These are phyloP conservation scores for Cettia cetti DNA, from an alignment of 2,113 vertebrate genomes.

Conservation along the genomic window DNA sequence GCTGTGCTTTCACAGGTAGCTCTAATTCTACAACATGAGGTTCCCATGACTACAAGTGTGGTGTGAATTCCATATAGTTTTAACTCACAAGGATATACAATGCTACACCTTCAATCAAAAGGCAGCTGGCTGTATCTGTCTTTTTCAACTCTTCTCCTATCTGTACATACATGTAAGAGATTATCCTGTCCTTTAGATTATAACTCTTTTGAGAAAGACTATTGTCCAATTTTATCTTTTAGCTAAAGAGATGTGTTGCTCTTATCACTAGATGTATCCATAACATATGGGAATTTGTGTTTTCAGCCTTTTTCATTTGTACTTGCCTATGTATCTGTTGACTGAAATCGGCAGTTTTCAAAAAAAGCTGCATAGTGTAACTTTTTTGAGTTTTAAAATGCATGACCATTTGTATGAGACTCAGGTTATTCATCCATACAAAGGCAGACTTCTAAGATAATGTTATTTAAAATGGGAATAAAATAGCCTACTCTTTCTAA, in stretches of 20 bases:
- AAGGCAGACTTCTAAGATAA: background rate
- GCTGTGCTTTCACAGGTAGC: background rate
- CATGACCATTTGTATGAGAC: background rate
- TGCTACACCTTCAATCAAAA: background rate
- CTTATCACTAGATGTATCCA: background rate
- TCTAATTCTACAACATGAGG: background rate
- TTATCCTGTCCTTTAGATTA: background rate
- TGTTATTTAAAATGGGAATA: background rate
- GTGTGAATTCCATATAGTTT: rapidly evolving
- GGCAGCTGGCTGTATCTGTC: background rate
- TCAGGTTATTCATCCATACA: background rate
- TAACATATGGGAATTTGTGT: rapidly evolving
- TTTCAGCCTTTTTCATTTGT: background rate
- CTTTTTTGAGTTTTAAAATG: background rate
- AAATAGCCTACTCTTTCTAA: background rate
- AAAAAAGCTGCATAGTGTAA: background rate
- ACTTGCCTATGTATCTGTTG: background rate
- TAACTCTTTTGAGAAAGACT: background rate
- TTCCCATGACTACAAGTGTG: background rate
- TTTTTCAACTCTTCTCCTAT: background rate
- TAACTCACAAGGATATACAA: background rate
- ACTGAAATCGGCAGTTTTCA: background rate
- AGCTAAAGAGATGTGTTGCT: background rate
- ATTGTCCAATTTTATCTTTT: background rate
- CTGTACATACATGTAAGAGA: background rate